Percentiles rank a stretch among this genome's conserved stretches.
Conservation (phyloP, 2,113 vertebrate species). For the Laterallus jamaicensis region DNA sequence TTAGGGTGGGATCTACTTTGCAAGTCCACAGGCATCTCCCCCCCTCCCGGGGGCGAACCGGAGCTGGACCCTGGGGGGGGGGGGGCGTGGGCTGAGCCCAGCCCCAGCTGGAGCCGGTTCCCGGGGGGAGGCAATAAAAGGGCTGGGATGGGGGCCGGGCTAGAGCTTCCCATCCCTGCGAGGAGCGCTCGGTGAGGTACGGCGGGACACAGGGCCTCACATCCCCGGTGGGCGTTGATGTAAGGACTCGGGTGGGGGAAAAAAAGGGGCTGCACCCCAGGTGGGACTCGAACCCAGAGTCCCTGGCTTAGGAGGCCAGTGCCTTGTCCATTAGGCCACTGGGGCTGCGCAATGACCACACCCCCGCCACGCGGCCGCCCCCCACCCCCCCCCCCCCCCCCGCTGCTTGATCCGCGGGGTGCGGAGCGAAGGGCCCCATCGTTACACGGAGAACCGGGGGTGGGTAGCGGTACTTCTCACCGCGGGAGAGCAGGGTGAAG, state of each 20-base stretch:
- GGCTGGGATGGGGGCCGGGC: accelerated
- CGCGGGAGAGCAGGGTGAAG: no score
- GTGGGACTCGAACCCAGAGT: conserved; percentile 82
- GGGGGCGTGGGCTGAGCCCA: accelerated
- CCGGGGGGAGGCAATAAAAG: accelerated
- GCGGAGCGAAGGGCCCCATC: no score
- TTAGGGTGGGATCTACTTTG: accelerated
- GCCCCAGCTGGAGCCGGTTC: accelerated
- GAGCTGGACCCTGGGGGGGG: no score
- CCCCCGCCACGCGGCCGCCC: no score
- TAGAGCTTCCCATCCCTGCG: accelerated
- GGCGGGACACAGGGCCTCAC: accelerated
- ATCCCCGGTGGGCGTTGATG: no score
- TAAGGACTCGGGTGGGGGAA: no score
- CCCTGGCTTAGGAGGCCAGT: conserved; percentile 81
- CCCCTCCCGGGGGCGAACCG: accelerated
- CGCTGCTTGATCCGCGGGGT: no score
- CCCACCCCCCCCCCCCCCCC: no score
- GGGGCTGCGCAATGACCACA: conserved; percentile 39
- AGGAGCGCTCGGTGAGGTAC: accelerated
- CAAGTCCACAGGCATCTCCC: accelerated
- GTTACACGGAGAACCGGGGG: no score
- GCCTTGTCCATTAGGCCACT: conserved; percentile 74
- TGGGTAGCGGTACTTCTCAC: no score
- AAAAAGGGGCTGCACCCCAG: conserved; percentile 65